Base-by-base conservation (phyloP, 2,113 vertebrate species). In the Phrynocephalus versicolor region DNA sequence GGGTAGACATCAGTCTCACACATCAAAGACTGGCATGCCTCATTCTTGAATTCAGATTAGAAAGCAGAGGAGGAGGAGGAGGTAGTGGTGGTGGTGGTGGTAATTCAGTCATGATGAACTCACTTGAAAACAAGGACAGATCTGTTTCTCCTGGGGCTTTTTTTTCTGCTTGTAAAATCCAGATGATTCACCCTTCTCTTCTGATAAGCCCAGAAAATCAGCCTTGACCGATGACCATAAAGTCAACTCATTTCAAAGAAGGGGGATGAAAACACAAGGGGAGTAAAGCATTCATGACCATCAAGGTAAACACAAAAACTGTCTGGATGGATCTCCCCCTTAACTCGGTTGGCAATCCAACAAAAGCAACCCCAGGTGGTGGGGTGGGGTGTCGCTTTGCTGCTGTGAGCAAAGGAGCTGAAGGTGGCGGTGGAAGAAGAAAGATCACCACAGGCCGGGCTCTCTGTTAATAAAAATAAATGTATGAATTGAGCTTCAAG, bases 121-220 rank as follows among this genome's bases (percentile, higher is more conserved):
- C 72, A 71, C 62, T 0, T 0, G 51, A 65, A 67, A 80, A 79
- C 79, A 87, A 67, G 57, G 60, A 89, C 74, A 60, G n/a, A 19
- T 0, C 0, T n/a, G 8, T 67, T 55, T 4, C 72, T 80, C 69
- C n/a, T 16, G 57, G 16, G 75, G 35, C 70, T 45, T 67, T 85
- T 88, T 71, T 1, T 75, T 2, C 9, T 0, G 0, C 15, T n/a
- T n/a, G n/a, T n/a, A 77, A 79, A 75, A 84, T 23, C 16, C 39
- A 78, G 65, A 82, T 51, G 65, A 91, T 62, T 79, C n/a, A 89
- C 79, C n/a, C 84, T 1, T 88, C 73, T 84, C 30, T 71, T 64
- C 87, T 86, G 88, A 89, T 69, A 92, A 86, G 81, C 88, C 74
- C 71, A 71, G 76, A 89, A 88, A 93, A 91, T 79, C 87, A 35